phyloP scores from a whole-genome alignment of 2,113 vertebrate species.

The Vanacampus margaritifer region DNA sequence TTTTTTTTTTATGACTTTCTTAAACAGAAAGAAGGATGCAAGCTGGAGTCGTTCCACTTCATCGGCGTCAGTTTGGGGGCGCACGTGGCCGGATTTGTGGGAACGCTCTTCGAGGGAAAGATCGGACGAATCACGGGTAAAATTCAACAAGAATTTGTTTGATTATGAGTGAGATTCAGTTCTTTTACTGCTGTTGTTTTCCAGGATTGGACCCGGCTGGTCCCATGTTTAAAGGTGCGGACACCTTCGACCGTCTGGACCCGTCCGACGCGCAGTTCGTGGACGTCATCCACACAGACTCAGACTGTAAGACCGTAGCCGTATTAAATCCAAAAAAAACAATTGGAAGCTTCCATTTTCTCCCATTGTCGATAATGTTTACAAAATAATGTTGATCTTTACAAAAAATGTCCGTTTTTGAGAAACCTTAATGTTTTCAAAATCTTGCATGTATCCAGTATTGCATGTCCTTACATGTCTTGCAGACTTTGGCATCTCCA shows the following conservation, averaged over 20 bases:
- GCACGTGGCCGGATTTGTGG: slow-evolving; percentile 86
- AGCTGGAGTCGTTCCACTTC: slow-evolving; percentile 83
- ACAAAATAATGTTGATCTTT: too few relatives aligned
- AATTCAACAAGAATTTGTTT: not conserved
- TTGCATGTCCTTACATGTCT: slow-evolving; percentile 13
- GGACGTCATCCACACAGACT: slow-evolving; percentile 91
- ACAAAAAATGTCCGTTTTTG: too few relatives aligned
- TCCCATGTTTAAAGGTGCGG: slow-evolving; percentile 84
- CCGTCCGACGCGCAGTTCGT: slow-evolving; percentile 88
- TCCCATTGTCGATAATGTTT: too few relatives aligned
- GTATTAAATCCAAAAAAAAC: not conserved
- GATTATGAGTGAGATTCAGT: not conserved
- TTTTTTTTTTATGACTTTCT: not conserved
- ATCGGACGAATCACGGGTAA: slow-evolving; percentile 94
- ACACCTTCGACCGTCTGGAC: slow-evolving; percentile 83
- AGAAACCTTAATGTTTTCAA: too few relatives aligned
- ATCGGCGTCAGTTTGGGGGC: slow-evolving; percentile 92
- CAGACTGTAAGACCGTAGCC: slow-evolving; percentile 82
- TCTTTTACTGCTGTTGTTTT: too few relatives aligned
- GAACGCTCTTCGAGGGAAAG: slow-evolving; percentile 81
- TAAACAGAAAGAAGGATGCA: slow-evolving; percentile 76
- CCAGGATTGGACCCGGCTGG: slow-evolving; percentile 90
- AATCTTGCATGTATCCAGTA: too few relatives aligned
- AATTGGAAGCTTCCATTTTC: not conserved
- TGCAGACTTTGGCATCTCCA: slow-evolving; percentile 91